These are phyloP conservation scores for Poeciliopsis presidionis DNA, from an alignment of 2,797 vertebrate species.

Conservation along the genomic window DNA sequence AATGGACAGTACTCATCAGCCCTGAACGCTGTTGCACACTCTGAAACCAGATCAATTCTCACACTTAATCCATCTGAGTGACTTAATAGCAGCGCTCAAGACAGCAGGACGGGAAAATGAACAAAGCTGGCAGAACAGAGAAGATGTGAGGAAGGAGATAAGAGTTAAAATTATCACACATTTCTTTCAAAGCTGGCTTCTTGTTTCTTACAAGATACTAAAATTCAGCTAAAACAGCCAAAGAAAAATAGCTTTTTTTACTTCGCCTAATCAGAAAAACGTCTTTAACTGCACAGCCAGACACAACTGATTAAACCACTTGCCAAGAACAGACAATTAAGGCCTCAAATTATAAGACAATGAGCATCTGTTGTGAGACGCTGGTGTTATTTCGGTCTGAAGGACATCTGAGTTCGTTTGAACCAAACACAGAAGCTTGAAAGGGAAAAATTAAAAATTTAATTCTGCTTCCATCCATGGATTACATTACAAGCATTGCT, in stretches of 20 bases:
- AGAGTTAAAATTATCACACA: constrained; percentile 18
- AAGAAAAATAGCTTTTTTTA: neutral
- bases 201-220: constrained; percentile 18
- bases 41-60: constrained; percentile 58
- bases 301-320: neutral
- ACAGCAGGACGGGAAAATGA: constrained; percentile 36
- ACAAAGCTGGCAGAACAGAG: constrained; percentile 17
- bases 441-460: neutral
- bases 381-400: neutral
- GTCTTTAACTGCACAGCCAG: neutral
- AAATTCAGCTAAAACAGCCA: neutral
- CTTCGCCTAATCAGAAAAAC: neutral
- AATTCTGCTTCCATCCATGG: neutral
- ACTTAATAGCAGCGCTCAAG: constrained; percentile 43
- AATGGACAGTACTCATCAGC: constrained; percentile 64
- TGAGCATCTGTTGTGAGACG: neutral
- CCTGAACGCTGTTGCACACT: constrained; percentile 31
- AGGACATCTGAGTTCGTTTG: constrained; percentile 1
- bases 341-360: constrained; percentile 1
- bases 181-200: constrained; percentile 33
- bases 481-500: constrained; percentile 1
- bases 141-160: constrained; percentile 21
- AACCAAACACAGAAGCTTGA: too few relatives aligned
- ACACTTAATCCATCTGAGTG: constrained; percentile 53
- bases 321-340: constrained; percentile 2